Base-by-base conservation (phyloP, 2,888 invertebrate species). In the Omphaloscelis lunosa region DNA sequence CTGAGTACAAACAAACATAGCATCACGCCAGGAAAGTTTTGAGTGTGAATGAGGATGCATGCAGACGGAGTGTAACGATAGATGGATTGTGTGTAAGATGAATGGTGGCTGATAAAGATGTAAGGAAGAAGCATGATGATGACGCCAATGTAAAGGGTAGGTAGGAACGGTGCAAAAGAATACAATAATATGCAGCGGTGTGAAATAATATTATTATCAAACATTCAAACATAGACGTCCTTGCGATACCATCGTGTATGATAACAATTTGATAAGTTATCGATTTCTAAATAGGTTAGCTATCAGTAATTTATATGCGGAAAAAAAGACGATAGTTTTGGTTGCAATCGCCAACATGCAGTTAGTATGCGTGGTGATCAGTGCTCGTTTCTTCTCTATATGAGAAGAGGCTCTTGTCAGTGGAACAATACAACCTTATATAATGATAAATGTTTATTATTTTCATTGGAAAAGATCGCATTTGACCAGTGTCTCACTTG, bases 261-360 rank as follows among this genome's bases (percentile, higher is more conserved):
- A 84, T 82, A 84, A 70, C 72, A 66, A 17, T 59, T 65, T 62
- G 81, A 83, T 83, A 83, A 65, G 51, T 2, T 76, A 83, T 81
- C 81, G 71, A 65, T 83, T 78, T 51, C 73, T 76, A 85, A 59
- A 82, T 83, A 68, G 77, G 80, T 74, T 80, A 74, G 58, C 17
- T 67, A 59, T 65, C 34, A 51, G 34, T 1, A 11, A 45, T 65
- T 63, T 7, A 27, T 34, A 15, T 41, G 41, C 80, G 67, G 51
- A 68, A 80, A 39, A 41, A 51, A 62, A 41, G 1, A 41, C n/a
- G 5, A 20, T 0, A 12, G 0, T 58, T 58, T 72, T 59, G 20
- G n/a, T 34, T 65, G 65, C 58, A 51, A 23, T 34, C 0, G 4
- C 7, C 7, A 23, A 56, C 20, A 39, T 11, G 6, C 1, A 0